Base-by-base conservation (phyloP, 2,113 vertebrate species). In the Hippocampus barbouri region DNA sequence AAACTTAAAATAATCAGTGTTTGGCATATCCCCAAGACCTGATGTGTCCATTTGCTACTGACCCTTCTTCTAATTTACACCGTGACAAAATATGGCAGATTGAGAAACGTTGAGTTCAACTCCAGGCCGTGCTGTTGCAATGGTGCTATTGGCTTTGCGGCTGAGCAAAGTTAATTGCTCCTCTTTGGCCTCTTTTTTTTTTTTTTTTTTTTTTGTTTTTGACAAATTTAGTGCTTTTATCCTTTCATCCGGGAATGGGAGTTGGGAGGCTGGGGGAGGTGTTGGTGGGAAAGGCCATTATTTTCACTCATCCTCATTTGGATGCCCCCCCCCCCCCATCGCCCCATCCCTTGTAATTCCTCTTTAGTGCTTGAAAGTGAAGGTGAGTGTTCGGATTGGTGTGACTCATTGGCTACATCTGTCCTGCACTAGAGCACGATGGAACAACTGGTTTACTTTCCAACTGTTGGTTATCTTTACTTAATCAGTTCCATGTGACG, bases 21-120 rank as follows among this genome's bases (percentile, higher is more conserved):
- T 23, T 23, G 23, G 23, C 56, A 27, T 25, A 59, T 15, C 12
- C 4, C 56, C 56, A 27, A 14, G n/a, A 59, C 25, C n/a, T 25
- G n/a, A 57, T 14, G 25, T 25, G 56, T 14, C 56, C 4, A 4
- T 54, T 54, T 54, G 53, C 53, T 54, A 0, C 21, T n/a, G 56
- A 57, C n/a, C 56, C 56, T 7, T 57, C 23, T 23, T 23, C 51
- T 12, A 10, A 4, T 57, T 57, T 18, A 57, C 25, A 15, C 27
- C 57, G n/a, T 60, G 57, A 30, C 27, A 60, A 60, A 60, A 30
- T 61, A 34, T 18, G 27, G 34, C 59, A 1, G 18, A 61, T 61
- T 61, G 59, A 61, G 59, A 61, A 61, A 61, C 59, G 20, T 34
- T 27, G 15, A 34, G 59, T 60, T 60, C 59, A 60, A 60, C 27